Base-by-base conservation (phyloP, 2,797 vertebrate species). In the Xenops minutus region DNA sequence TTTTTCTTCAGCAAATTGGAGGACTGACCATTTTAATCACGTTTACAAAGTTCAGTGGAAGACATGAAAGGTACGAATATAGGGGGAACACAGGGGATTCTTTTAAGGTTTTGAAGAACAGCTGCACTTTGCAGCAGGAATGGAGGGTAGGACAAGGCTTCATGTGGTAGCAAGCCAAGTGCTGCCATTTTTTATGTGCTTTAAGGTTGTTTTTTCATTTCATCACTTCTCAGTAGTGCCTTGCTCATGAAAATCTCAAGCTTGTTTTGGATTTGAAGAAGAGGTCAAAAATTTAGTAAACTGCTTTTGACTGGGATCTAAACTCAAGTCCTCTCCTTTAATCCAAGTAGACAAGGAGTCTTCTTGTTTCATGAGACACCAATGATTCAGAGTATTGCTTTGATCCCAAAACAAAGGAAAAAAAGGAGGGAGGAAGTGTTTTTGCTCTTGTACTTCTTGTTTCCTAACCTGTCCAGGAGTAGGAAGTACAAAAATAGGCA, bases 371-470 rank as follows among this genome's bases (percentile, higher is more conserved):
- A 43, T 39, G 32, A 79, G 44, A 44, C 32, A 44, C 2, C 29
- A 27, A 1, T 76, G 26, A 63, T 43, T 77, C 34, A 56, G 19
- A 78, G 12, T 12, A 9, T 30, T 93, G 22, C 21, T 90, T 79
- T 4, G 0, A 63, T 63, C 22, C 8, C 59, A 64, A 82, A 85
- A 52, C 48, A 56, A 23, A 81, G 43, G 72, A 83, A 92, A 71
- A 22, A 92, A 93, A 59, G 12, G 12, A 49, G 32, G 39, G 67
- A 94, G 68, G 79, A 95, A 85, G 30, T 41, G 14, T 67, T 91
- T 92, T 92, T 75, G 29, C 36, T 58, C 14, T 64, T 55, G 21
- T 49, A 17, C 6, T 52, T 96, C 77, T 56, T 52, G 43, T 93
- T 95, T 95, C 41, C n/a, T 79, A 21, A 67, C 34, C 30, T 83